A percentile compares a stretch with the other conserved stretches of the same genome.
Conservation (phyloP, 2,797 vertebrate species). For the Diplodus sargus region DNA sequence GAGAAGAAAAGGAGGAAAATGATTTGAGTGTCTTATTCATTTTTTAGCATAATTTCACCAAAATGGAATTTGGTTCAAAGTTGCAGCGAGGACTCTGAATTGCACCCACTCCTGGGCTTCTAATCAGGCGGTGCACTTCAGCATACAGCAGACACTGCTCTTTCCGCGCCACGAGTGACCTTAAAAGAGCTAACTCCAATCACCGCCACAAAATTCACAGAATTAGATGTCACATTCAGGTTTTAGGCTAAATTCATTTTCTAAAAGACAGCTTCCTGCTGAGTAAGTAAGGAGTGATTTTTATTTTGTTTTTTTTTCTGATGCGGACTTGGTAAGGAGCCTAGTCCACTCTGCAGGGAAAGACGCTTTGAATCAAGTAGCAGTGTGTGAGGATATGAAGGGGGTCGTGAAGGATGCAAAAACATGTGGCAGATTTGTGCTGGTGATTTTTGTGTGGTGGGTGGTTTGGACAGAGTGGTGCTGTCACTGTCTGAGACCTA, state of each 20-base stretch:
- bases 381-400: background rate
- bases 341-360: constrained; percentile 7
- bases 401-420: constrained; percentile 16
- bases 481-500: no score
- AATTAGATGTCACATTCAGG: constrained; percentile 21
- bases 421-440: constrained; percentile 8
- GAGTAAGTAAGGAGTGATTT: constrained; percentile 18
- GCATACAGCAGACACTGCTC: background rate
- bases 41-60: constrained; percentile 30
- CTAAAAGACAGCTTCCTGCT: constrained; percentile 29
- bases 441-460: background rate
- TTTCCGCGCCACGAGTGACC: constrained; percentile 25
- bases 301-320: constrained; percentile 40
- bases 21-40: constrained; percentile 47
- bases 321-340: constrained; percentile 19
- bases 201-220: constrained; percentile 23
- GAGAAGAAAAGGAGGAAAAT: constrained; percentile 41
- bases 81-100: constrained; percentile 31
- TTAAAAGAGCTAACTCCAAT: constrained; percentile 46
- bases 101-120: constrained; percentile 19
- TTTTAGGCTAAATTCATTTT: constrained; percentile 45
- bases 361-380: constrained; percentile 2
- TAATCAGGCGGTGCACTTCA: constrained; percentile 59
- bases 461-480: background rate
- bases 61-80: constrained; percentile 52